Base-by-base conservation (phyloP, 2,797 vertebrate species). In the Falco biarmicus region DNA sequence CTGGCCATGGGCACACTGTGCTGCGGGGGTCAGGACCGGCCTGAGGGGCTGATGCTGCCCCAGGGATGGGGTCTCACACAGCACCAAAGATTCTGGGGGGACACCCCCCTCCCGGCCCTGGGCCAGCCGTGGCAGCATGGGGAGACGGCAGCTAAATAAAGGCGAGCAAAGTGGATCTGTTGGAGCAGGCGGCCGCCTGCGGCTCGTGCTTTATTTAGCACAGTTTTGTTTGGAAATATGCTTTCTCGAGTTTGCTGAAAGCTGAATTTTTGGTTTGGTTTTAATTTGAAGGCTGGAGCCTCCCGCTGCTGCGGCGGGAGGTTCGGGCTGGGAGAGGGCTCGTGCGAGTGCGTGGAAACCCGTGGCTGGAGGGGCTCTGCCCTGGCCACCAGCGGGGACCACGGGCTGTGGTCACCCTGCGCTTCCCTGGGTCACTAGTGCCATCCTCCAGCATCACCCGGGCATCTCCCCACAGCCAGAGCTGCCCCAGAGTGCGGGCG, bases 141-240 rank as follows among this genome's bases (percentile, higher is more conserved):
- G 87, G 83, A 86, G 86, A 88, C 34, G 6, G 63, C 90, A 93
- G 93, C 94, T 93, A 91, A 95, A 95, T 95, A 91, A 94, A 96
- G 94, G 87, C 88, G 15, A 84, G 79, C 41, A 37, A 80, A 90
- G 80, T 68, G 94, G 90, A 63, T 91, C 65, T 51, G 93, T 39
- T 0, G 57, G 89, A 96, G 94, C 96, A 41, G 92, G 95, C 93
- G 41, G 89, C 90, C 43, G 77, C 92, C 95, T 82, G 92, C 69
- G 56, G 90, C 92, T 96, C 48, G 5, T 71, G 43, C 95, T 96
- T 94, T 95, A 95, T 96, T 95, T 96, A 97, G 95, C 93, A 73
- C 75, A 5, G 90, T 91, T 92, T 94, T 96, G 93, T 96, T 96
- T 93, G 95, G 81, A 95, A 95, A 95, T 91, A 91, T 15, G 6